Base-by-base conservation (phyloP, 2,113 vertebrate genomes). In the Labeo catla region DNA sequence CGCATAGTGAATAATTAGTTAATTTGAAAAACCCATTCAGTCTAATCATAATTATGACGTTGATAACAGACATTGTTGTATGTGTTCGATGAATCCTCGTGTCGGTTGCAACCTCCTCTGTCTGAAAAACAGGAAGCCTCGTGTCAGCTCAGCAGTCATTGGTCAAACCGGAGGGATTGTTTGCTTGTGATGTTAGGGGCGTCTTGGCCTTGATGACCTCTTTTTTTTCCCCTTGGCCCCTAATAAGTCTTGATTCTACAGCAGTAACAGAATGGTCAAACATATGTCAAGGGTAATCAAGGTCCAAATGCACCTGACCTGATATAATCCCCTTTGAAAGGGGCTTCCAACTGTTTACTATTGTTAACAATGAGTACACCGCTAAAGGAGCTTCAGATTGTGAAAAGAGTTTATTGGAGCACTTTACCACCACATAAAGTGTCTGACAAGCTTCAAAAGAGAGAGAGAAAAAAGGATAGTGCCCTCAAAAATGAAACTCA, bases 221-320 rank as follows among this genome's bases (percentile, higher is more conserved):
- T 88, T 43, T 87, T 90, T 88, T 87, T 91, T 1, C 0, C 4
- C 36, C 87, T 92, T 90, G 89, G 91, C 88, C 87, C 90, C 91
- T 94, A 94, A 95, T 95, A 94, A 94, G 92, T 93, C 91, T 93
- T 92, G 90, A 92, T 91, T 93, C 91, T 93, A 85, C 89, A 80
- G 91, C 91, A 92, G 93, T 92, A 95, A 94, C 94, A 94, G 94
- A 95, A 95, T 94, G 94, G 94, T 95, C 92, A 94, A 95, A 96
- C 94, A 95, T 95, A 95, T 95, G 95, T 95, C 94, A 95, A 93
- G 93, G 92, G 93, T 95, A 96, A 96, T 96, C 95, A 95, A 93
- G 91, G 94, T 94, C 94, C 92, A 91, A 94, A 94, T 91, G 93
- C 94, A 93, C 93, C 94, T 95, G 94, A 96, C 94, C 94, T 94